These are phyloP conservation scores for Cetonia aurata DNA, from an alignment of 2,888 invertebrate genomes.

Conservation along the genomic window DNA sequence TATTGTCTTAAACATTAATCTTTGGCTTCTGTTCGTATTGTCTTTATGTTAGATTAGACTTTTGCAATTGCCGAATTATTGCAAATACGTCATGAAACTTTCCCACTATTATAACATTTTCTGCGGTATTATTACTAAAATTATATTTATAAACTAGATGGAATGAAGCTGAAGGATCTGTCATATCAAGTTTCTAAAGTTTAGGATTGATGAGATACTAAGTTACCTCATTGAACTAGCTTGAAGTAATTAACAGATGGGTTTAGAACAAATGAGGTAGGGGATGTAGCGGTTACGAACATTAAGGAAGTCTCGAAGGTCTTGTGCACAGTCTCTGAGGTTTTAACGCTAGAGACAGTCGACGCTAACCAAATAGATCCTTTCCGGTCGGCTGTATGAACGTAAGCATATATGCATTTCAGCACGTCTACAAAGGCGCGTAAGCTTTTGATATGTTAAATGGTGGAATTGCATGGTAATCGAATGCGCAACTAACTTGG, in stretches of 20 bases:
- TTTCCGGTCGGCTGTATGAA: constrained; percentile 5
- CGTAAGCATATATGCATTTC: constrained; percentile 7
- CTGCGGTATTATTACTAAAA: neutral
- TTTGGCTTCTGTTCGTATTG: too few relatives aligned
- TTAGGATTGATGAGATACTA: constrained; percentile 52
- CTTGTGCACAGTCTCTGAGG: constrained; percentile 39
- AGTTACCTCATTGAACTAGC: constrained; percentile 54
- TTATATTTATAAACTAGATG: neutral
- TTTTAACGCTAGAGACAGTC: constrained; percentile 27
- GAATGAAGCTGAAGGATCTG: neutral
- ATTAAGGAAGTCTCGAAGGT: constrained; percentile 53
- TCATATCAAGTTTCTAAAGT: constrained; percentile 24
- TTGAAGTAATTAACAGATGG: constrained; percentile 56
- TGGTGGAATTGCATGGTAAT: too few relatives aligned
- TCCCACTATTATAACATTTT: too few relatives aligned
- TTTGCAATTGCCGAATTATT: too few relatives aligned
- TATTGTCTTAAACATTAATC: too few relatives aligned
- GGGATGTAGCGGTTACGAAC: constrained; percentile 53
- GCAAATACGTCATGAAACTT: too few relatives aligned
- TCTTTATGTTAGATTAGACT: too few relatives aligned
- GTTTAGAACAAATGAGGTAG: constrained; percentile 54
- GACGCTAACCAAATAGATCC: constrained; percentile 24
- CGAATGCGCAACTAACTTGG: too few relatives aligned
- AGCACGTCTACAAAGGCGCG: neutral
- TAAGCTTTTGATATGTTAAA: too few relatives aligned